Evolutionary conservation across 2,113 vertebrate species (phyloP).

Genomic region (Neodontobutis hainanensis): DNA sequence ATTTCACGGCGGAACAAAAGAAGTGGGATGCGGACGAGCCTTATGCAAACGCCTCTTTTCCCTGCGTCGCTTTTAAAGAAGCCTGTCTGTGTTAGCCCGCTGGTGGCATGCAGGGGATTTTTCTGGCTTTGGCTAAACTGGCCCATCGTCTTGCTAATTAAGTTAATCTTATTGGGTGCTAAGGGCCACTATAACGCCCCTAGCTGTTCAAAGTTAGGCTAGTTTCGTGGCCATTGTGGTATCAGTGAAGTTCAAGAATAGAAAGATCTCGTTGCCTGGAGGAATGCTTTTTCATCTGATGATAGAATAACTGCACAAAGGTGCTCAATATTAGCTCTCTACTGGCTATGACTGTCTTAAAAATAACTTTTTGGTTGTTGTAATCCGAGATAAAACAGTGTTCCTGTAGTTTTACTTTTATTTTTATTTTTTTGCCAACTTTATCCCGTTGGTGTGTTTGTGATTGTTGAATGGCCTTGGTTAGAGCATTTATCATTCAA

Average conservation of each 20-base stretch:
- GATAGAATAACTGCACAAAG: not conserved
- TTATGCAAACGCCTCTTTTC: constrained; percentile 47
- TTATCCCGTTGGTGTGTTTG: constrained; percentile 18
- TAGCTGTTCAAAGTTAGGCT: constrained; percentile 36
- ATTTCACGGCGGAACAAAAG: constrained; percentile 77
- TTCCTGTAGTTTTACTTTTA: not conserved
- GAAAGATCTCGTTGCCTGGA: not conserved
- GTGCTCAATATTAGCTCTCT: not conserved
- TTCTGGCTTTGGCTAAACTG: constrained; percentile 62
- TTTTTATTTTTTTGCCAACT: not conserved
- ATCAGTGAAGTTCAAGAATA: not conserved
- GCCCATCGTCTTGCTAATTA: constrained; percentile 63
- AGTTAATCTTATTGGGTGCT: constrained; percentile 63
- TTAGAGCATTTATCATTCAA: constrained; percentile 36
- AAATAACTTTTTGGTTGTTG: constrained; percentile 45
- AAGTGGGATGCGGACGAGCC: constrained; percentile 66
- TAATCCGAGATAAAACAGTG: not conserved
- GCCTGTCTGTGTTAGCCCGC: constrained; percentile 16
- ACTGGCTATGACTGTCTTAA: not conserved
- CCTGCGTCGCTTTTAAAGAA: constrained; percentile 5
- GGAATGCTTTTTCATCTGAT: not conserved
- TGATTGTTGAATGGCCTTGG: constrained; percentile 44
- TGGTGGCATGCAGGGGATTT: constrained; percentile 27
- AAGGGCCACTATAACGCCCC: constrained; percentile 24
- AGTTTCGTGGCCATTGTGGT: constrained; percentile 9